Percentiles rank a stretch among this genome's conserved stretches.
These are phyloP conservation scores for Monoplex corrugatus DNA, from an alignment of 2,888 invertebrate genomes.

Conservation along the genomic window DNA sequence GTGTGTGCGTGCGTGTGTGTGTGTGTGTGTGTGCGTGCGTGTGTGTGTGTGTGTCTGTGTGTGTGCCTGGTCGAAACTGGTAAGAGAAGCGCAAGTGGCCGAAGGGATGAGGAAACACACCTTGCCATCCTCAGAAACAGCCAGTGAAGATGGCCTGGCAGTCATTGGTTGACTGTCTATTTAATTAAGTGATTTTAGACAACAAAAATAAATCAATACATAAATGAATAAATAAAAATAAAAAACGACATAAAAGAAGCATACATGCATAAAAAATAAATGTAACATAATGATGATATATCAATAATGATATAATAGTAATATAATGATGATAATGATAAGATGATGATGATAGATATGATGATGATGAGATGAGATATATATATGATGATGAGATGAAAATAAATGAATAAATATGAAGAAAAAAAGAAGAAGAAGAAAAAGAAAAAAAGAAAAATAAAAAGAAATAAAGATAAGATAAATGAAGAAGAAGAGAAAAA, in stretches of 20 bases:
- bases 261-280: no score
- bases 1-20: background rate
- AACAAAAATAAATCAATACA: no score
- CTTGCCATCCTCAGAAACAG: background rate
- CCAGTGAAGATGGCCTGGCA: no score
- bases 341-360: background rate
- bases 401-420: no score
- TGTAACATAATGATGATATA: no score
- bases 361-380: background rate
- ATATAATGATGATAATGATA: background rate
- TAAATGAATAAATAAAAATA: no score
- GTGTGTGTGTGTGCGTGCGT: slow-evolving; percentile 17
- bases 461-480: background rate
- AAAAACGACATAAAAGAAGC: no score
- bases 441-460: background rate
- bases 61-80: background rate
- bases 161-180: no score
- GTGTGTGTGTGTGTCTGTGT: slow-evolving; percentile 35
- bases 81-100: background rate
- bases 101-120: background rate
- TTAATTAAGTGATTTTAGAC: no score
- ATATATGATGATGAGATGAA: background rate
- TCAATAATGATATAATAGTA: no score
- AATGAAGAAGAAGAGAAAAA: background rate
- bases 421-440: background rate